Base-by-base conservation (phyloP, 2,797 vertebrate genomes). In the Cryptoblepharus egeriae region DNA sequence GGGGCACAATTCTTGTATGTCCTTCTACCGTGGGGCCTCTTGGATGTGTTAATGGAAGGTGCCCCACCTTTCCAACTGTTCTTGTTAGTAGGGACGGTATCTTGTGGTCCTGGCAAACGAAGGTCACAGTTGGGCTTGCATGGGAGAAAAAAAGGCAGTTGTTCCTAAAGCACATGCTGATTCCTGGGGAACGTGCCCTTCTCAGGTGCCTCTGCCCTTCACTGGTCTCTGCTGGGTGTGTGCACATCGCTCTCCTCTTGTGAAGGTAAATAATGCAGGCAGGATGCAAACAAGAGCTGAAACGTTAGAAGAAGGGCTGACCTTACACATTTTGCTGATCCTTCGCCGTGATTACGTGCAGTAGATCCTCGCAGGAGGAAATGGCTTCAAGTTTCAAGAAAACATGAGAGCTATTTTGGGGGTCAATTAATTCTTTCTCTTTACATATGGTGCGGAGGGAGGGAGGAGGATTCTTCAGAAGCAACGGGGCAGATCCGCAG, bases 241-340 rank as follows among this genome's bases (percentile, higher is more conserved):
- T 15, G 20, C 6, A 20, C 5, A 7, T 58, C 7, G 16, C 26
- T 81, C 81, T 83, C 79, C 37, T 93, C 65, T 92, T 91, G 77
- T 88, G 79, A 92, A 61, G 88, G 85, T 90, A 85, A 91, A 75
- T 88, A 92, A 88, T 87, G 70, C 84, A 91, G 42, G 61, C 77
- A 35, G 83, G 61, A 88, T 89, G 77, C 89, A 92, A 77, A 91
- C 0, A 3, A 85, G 85, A 91, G 77, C 80, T 92, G 88, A 88
- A 94, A 94, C 91, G 93, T 90, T 85, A 92, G 87, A 71, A 1
- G 22, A 86, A 79, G 79, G 90, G 28, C 39, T 91, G 89, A 91
- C 84, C 89, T 90, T 32, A 0, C 83, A 90, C 78, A 65, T 92
- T 83, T 88, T 87, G 79, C 91, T 85, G 76, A 64, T 89, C 79